These are phyloP conservation scores for Apteryx mantelli DNA, from an alignment of 2,113 vertebrate genomes.

Conservation along the genomic window DNA sequence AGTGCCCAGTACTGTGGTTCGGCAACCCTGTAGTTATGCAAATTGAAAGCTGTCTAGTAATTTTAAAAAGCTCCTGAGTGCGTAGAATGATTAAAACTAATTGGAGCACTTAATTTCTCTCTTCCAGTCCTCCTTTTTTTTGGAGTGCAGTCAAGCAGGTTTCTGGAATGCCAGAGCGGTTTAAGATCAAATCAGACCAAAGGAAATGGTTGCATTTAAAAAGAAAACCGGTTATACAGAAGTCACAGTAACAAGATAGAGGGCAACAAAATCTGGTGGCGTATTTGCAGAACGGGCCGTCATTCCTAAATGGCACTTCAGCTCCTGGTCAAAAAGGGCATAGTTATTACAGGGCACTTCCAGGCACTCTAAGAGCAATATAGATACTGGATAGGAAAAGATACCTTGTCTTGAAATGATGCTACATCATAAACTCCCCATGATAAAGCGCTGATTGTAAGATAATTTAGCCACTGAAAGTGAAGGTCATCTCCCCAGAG, in stretches of 20 bases:
- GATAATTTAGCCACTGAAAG: background rate
- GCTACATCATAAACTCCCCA: background rate
- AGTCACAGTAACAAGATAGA: background rate
- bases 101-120: slow-evolving; percentile 71
- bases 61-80: slow-evolving; percentile 56
- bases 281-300: background rate
- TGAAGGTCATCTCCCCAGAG: background rate
- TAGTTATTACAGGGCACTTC: background rate
- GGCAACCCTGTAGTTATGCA: slow-evolving; percentile 43
- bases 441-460: background rate
- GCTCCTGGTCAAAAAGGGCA: background rate
- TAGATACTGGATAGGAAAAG: background rate
- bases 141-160: slow-evolving; percentile 60
- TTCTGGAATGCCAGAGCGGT: slow-evolving; percentile 50
- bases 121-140: slow-evolving; percentile 38
- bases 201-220: slow-evolving; percentile 10
- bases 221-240: slow-evolving; percentile 24
- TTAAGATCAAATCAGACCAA: slow-evolving; percentile 52
- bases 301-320: background rate
- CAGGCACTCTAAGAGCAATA: background rate
- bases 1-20: slow-evolving; percentile 19
- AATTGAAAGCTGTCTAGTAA: slow-evolving; percentile 59
- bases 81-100: slow-evolving; percentile 66
- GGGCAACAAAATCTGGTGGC: background rate
- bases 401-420: background rate